Percentiles rank a stretch among this genome's conserved stretches.
Evolutionary conservation across 2,797 vertebrate genomes (phyloP).

Genomic region (Linurgus olivaceus): DNA sequence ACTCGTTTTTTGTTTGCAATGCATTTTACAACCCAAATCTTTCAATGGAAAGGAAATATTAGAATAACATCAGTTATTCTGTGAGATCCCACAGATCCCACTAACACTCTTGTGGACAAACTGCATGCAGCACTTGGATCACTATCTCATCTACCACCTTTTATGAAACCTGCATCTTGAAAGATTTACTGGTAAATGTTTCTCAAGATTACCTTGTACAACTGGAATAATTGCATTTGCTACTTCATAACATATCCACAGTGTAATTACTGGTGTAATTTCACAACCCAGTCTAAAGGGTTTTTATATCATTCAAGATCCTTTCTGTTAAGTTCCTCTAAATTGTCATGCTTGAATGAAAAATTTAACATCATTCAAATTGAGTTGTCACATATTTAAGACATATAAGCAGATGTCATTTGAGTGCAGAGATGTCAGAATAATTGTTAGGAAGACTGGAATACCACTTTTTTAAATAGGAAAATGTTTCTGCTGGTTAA

Average conservation of each 20-base stretch:
- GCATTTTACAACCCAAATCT: neutral
- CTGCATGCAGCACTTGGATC: neutral
- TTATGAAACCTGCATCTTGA: neutral
- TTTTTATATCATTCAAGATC: neutral
- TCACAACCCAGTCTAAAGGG: neutral
- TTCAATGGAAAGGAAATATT: neutral
- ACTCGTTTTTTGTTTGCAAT: neutral
- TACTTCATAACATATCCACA: neutral
- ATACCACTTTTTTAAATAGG: neutral
- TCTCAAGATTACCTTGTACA: neutral
- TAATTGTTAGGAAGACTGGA: neutral
- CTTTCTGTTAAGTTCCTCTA: neutral
- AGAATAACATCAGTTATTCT: neutral
- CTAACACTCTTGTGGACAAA: neutral
- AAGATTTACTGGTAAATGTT: neutral
- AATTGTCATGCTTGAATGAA: neutral
- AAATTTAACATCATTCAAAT: neutral
- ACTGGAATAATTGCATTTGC: neutral
- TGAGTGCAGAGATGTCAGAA: neutral
- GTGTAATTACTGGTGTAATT: neutral
- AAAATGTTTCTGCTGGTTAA: neutral
- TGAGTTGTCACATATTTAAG: conserved; percentile 1
- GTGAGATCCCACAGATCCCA: neutral
- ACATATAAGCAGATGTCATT: neutral
- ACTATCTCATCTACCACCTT: neutral